Evolutionary conservation across 2,888 invertebrate genomes (phyloP).

Genomic region (Steromphala cineraria): DNA sequence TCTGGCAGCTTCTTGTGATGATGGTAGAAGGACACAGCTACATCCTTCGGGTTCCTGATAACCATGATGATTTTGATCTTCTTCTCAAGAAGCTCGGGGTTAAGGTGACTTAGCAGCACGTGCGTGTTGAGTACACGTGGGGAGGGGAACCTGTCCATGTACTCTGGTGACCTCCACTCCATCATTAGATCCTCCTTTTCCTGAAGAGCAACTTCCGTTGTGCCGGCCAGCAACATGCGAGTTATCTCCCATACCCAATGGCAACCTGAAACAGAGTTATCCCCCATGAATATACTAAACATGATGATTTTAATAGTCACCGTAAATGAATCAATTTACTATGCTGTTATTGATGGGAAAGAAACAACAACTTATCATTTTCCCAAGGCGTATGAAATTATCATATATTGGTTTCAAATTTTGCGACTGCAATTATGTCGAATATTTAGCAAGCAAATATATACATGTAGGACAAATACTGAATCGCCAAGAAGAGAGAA

Average conservation of each 20-base stretch:
- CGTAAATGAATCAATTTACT: too few species aligned
- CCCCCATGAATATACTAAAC: background rate
- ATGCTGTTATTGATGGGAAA: too few species aligned
- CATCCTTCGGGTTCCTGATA: constrained; percentile 34
- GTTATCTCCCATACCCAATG: constrained; percentile 28
- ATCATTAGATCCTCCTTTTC: constrained; percentile 23
- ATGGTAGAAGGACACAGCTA: constrained; percentile 37
- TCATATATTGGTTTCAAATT: too few species aligned
- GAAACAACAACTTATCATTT: too few species aligned
- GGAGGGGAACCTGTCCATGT: background rate
- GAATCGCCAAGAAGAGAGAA: too few species aligned
- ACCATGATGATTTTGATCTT: constrained; percentile 34
- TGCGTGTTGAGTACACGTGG: constrained; percentile 36
- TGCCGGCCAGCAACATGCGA: background rate
- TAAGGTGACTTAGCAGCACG: constrained; percentile 26
- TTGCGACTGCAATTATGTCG: too few species aligned
- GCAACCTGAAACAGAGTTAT: constrained; percentile 3
- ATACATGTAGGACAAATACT: too few species aligned
- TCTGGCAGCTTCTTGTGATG: constrained; percentile 34
- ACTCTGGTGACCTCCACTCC: constrained; percentile 20
- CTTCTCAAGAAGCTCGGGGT: constrained; percentile 22
- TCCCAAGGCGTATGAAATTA: too few species aligned
- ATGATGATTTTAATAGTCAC: too few species aligned
- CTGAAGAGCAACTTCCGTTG: background rate
- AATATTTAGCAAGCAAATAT: too few species aligned